Conservation (phyloP, 2,113 vertebrate species). For the Eudyptes chrysolophus region DNA sequence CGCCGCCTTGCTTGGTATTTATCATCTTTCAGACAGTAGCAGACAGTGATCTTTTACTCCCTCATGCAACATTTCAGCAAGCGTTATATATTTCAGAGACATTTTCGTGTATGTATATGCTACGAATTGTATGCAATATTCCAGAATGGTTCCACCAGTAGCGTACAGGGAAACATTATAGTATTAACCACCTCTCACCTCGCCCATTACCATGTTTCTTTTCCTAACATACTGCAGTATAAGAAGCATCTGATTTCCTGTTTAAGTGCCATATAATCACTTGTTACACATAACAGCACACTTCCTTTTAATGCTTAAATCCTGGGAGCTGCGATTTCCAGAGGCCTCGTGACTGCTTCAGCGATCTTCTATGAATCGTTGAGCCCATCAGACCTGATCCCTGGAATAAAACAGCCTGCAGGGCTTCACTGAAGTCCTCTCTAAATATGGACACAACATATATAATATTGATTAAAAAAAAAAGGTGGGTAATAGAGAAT, state of each 20-base stretch:
- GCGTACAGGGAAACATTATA: neutral
- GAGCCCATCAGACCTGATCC: neutral
- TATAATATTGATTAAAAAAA: accelerated
- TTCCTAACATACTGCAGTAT: neutral
- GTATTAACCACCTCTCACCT: slow-evolving; percentile 33
- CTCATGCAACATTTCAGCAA: slow-evolving; percentile 10
- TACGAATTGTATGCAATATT: neutral
- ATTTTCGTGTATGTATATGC: slow-evolving; percentile 28
- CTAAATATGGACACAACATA: neutral
- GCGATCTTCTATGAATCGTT: accelerated
- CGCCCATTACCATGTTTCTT: neutral
- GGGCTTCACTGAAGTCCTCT: neutral
- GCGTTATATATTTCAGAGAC: slow-evolving; percentile 11
- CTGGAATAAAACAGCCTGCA: neutral
- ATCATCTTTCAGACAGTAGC: neutral
- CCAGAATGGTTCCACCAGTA: neutral
- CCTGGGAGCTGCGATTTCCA: neutral
- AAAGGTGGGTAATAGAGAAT: neutral
- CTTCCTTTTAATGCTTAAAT: neutral
- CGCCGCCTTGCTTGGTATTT: neutral
- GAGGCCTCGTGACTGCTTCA: neutral
- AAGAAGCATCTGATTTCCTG: slow-evolving; percentile 8
- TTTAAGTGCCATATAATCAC: slow-evolving; percentile 11
- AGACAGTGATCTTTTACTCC: slow-evolving; percentile 45
- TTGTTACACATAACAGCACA: neutral